Evolutionary conservation across 2,113 vertebrate genomes (phyloP), one percentile per base, ranked within the genome.

Genomic region (Eolophus roseicapilla): DNA sequence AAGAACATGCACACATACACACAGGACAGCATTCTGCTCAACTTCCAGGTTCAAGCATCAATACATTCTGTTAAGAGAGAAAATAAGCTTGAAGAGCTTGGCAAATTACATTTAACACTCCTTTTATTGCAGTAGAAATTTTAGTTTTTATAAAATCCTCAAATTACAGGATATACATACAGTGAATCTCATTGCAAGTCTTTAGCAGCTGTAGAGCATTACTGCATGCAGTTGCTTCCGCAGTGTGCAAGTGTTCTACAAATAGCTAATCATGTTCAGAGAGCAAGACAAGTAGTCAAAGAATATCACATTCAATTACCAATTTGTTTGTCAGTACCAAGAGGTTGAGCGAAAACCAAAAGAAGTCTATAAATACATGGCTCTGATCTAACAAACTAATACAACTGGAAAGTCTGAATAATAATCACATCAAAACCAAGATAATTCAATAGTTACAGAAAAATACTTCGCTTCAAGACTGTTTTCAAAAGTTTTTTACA

Each of bases 51-150:
- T 87, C 82, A 82, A 91, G 50, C 67, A 89, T 79, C 53, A 82
- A 52, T 41, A 86, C 55, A 44, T 59, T 93, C 55, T 69, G 55
- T 86, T 83, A 95, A 95, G 28, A 86, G 25, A 92, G 71, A 92
- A 90, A 96, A 94, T 41, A 83, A 92, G 88, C 80, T 92, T 90
- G 70, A 86, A 92, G 65, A 96, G 91, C 91, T 59, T 95, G 88
- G 76, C 68, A 70, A 74, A 82, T 93, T 82, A 92, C 68, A 69
- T 85, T 91, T 83, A 92, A 95, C 49, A 95, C 71, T 97, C 75
- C 92, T 91, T 98, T 98, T 97, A 98, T 98, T 98, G 94, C 95
- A 97, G 88, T 96, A 98, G 90, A 97, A 97, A 97, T 94, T 93
- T 97, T 84, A 91, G 75, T 90, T 96, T 90, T 94, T 97, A 95